Evolutionary conservation across 2,888 invertebrate species (phyloP).

Genomic region (Liposcelis brunnea): DNA sequence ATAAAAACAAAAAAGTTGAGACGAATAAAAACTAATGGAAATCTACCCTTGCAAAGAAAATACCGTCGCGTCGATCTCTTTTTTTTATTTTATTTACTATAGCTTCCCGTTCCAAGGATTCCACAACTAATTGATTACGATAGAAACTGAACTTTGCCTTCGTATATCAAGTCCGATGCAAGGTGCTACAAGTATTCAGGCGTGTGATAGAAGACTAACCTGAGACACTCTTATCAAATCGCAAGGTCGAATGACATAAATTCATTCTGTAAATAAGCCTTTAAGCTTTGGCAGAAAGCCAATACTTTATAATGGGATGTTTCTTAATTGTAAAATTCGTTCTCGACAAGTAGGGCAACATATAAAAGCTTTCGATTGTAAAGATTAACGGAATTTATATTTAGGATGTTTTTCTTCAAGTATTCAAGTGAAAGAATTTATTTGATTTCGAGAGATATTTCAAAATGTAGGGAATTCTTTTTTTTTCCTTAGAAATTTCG

Average conservation of each 20-base stretch:
- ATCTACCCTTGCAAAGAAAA: too few relatives aligned
- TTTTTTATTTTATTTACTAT: conserved; percentile 12
- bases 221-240: conserved; percentile 18
- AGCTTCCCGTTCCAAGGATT: conserved; percentile 23
- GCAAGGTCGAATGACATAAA: too few relatives aligned
- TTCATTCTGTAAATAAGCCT: neutral
- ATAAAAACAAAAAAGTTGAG: neutral
- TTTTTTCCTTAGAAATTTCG: too few relatives aligned
- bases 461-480: too few relatives aligned
- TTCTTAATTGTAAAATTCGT: neutral
- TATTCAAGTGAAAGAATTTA: too few relatives aligned
- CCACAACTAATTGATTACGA: too few relatives aligned
- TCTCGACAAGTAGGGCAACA: neutral
- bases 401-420: too few relatives aligned
- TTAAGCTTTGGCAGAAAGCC: neutral
- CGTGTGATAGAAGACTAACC: conserved; percentile 16
- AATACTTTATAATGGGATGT: too few relatives aligned
- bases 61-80: conserved; percentile 1
- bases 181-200: conserved; percentile 11
- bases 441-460: too few relatives aligned
- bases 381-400: neutral
- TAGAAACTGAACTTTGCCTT: too few relatives aligned
- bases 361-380: neutral
- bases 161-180: too few relatives aligned
- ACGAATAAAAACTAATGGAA: too few relatives aligned